Conservation (phyloP, 64 coral and sea anemone species). For the Acropora tenuis region DNA sequence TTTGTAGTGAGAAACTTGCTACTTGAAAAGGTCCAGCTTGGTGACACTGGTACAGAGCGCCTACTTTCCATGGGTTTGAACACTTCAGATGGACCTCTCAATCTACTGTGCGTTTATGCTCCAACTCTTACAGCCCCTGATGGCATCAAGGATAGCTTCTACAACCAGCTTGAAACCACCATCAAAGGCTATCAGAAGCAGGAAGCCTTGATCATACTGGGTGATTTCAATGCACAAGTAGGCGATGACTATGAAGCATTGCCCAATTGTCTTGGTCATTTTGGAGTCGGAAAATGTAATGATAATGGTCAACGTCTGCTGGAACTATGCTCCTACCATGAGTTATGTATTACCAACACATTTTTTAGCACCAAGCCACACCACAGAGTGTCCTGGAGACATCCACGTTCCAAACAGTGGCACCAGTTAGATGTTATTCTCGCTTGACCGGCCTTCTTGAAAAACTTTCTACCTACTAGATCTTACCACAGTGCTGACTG, state of each 20-base stretch:
- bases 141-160: slow-evolving; percentile 29
- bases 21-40: background rate
- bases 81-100: background rate
- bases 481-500: slow-evolving; percentile 33
- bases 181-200: background rate
- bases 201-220: background rate
- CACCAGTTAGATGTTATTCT: slow-evolving; percentile 41
- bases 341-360: slow-evolving; percentile 39
- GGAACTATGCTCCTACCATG: slow-evolving; percentile 25
- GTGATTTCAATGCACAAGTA: slow-evolving; percentile 12
- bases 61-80: background rate
- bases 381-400: slow-evolving; percentile 37
- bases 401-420: slow-evolving; percentile 27
- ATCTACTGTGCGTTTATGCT: slow-evolving; percentile 10
- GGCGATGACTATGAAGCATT: background rate
- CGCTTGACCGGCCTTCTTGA: slow-evolving; percentile 7
- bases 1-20: slow-evolving; percentile 33
- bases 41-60: background rate
- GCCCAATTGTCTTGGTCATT: background rate
- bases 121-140: background rate
- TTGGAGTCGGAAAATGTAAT: slow-evolving; percentile 23
- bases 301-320: slow-evolving; percentile 26
- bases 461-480: background rate
- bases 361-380: slow-evolving; percentile 14
- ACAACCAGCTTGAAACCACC: background rate